Conservation (phyloP, 2,888 invertebrate genomes). For the Chalcis sispes region DNA sequence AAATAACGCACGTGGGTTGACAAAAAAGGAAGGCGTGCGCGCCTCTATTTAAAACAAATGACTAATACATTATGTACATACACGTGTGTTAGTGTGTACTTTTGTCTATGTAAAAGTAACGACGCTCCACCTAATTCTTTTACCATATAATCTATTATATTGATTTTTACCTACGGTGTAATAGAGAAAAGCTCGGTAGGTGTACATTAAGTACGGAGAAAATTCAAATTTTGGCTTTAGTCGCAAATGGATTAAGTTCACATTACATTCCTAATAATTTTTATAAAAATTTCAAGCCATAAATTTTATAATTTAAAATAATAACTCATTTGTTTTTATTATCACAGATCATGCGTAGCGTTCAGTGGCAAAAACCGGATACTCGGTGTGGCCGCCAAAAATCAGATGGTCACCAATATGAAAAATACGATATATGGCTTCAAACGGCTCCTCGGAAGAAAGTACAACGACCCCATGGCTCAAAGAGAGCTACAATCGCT, state of each 20-base stretch:
- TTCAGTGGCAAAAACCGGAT: slow-evolving; percentile 95
- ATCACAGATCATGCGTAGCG: slow-evolving; percentile 93
- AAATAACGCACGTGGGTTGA: background rate
- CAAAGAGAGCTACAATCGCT: slow-evolving; percentile 88
- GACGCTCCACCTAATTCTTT: too few relatives aligned
- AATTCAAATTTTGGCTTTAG: too few relatives aligned
- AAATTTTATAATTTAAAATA: background rate
- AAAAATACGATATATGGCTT: slow-evolving; percentile 97
- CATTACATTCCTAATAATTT: too few relatives aligned
- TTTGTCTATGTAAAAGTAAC: too few relatives aligned
- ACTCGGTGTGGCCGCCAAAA: slow-evolving; percentile 97
- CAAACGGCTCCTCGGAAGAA: slow-evolving; percentile 94
- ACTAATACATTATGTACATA: slow-evolving; percentile 43
- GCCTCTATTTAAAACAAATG: slow-evolving; percentile 57
- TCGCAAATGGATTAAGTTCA: too few relatives aligned
- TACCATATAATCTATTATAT: too few relatives aligned
- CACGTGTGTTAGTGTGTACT: background rate
- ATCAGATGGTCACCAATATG: slow-evolving; percentile 97
- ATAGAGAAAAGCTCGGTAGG: too few relatives aligned
- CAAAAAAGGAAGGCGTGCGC: slow-evolving; percentile 51
- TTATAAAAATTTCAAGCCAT: too few relatives aligned
- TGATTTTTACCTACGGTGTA: too few relatives aligned
- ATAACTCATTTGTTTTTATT: background rate
- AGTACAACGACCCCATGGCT: slow-evolving; percentile 91
- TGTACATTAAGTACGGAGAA: too few relatives aligned